Conservation (phyloP, 2,888 invertebrate species). For the Agrochola lychnidis region DNA sequence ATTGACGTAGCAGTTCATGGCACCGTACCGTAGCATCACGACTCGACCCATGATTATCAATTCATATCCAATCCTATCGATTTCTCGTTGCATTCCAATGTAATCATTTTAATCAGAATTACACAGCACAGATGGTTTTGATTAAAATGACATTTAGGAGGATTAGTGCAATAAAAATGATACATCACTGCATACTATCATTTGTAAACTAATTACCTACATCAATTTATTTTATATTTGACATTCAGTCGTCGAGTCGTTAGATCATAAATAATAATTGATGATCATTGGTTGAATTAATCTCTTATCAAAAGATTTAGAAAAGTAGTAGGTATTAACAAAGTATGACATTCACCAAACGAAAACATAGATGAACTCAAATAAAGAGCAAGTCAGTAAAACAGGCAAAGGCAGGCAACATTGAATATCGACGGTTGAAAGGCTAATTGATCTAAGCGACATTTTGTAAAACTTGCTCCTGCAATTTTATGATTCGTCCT, state of each 20-base stretch:
- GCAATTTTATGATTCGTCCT: no score
- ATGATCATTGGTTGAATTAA: constrained; percentile 10
- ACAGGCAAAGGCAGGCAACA: neutral
- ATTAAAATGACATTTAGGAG: constrained; percentile 20
- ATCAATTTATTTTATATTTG: constrained; percentile 4
- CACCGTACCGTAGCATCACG: constrained; percentile 36
- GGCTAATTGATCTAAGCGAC: no score
- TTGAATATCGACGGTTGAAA: no score
- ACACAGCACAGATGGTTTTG: neutral
- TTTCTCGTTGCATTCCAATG: constrained; percentile 37
- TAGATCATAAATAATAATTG: neutral
- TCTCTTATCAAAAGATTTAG: neutral
- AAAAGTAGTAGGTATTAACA: neutral
- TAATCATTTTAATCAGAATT: constrained; percentile 16
- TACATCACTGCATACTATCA: neutral
- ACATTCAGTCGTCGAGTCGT: constrained; percentile 5
- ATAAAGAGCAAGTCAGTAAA: neutral
- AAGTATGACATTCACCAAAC: neutral
- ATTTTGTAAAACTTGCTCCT: no score
- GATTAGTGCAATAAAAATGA: neutral
- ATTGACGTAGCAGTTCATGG: constrained; percentile 31
- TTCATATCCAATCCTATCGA: constrained; percentile 35
- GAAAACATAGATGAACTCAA: neutral
- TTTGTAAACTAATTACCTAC: constrained; percentile 4
- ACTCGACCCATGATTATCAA: constrained; percentile 37